Conservation (phyloP, 2,113 vertebrate species). For the Phasianus colchicus region DNA sequence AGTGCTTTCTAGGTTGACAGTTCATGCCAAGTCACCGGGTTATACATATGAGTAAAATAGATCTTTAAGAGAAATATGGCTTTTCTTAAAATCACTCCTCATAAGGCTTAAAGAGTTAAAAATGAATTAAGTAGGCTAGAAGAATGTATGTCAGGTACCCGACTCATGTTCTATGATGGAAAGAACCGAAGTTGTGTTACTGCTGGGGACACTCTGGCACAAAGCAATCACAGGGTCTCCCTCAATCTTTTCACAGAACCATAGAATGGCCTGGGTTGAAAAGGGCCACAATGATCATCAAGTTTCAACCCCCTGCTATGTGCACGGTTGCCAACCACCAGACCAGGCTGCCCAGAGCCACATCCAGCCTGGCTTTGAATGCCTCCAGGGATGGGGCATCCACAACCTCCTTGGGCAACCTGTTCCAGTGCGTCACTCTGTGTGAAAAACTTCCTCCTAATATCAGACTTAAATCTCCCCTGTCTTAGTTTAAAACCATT, state of each 20-base stretch:
- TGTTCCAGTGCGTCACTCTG: no score
- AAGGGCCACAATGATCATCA: no score
- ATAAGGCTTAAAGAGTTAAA: neutral
- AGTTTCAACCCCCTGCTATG: no score
- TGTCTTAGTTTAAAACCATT: no score
- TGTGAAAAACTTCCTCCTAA: no score
- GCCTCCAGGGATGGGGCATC: no score
- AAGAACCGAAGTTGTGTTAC: neutral
- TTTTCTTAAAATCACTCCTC: neutral
- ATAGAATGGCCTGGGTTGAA: no score
- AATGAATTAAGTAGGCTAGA: neutral
- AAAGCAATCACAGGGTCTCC: neutral
- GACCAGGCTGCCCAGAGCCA: no score
- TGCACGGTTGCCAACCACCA: no score
- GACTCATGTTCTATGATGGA: neutral
- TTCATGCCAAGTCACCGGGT: neutral
- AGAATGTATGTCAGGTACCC: neutral
- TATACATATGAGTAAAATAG: neutral
- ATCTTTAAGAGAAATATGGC: neutral
- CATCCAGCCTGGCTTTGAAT: no score
- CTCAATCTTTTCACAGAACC: neutral
- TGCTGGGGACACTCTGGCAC: neutral
- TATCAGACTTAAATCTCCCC: no score
- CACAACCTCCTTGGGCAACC: no score
- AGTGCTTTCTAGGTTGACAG: neutral